Evolutionary conservation across 1,140 invertebrate genomes (phyloP).

Genomic region (Lutraria rhynchaena): DNA sequence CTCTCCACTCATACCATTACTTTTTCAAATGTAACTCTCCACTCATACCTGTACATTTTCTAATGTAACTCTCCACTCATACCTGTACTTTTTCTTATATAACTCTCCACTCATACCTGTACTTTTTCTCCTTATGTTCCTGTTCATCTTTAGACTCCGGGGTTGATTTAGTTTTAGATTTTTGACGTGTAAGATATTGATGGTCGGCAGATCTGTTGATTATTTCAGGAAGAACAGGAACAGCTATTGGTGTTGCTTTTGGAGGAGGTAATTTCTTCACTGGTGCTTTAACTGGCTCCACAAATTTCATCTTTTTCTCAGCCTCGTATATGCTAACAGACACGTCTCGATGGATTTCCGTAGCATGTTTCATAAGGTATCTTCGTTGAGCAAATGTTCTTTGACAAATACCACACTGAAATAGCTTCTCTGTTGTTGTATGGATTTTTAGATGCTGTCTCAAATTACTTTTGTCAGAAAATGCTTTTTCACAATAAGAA

Average conservation of each 20-base stretch:
- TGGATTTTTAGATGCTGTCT: constrained; percentile 48
- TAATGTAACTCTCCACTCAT: too few species aligned
- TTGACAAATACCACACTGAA: constrained; percentile 50
- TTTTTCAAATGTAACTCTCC: too few species aligned
- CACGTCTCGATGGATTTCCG: constrained; percentile 49
- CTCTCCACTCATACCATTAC: too few species aligned
- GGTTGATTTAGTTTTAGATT: constrained; percentile 1
- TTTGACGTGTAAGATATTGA: constrained; percentile 27
- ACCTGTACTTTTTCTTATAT: too few species aligned
- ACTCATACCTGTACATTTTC: too few species aligned
- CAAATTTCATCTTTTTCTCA: neutral
- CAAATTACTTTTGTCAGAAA: constrained; percentile 82
- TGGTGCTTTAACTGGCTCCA: neutral
- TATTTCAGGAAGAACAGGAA: neutral
- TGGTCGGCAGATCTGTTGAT: constrained; percentile 15
- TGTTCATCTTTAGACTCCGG: constrained; percentile 6
- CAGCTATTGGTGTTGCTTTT: neutral
- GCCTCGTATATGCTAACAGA: constrained; percentile 39
- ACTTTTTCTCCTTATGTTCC: constrained; percentile 21
- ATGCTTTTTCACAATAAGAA: constrained; percentile 60
- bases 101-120: constrained; percentile 8
- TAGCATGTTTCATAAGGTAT: constrained; percentile 55
- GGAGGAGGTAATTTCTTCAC: neutral
- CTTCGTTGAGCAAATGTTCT: constrained; percentile 51
- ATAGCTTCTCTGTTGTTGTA: constrained; percentile 49